Evolutionary conservation across 2,113 vertebrate species (phyloP), one percentile per base, ranked within the genome.

Genomic region (Gymnarchus niloticus): DNA sequence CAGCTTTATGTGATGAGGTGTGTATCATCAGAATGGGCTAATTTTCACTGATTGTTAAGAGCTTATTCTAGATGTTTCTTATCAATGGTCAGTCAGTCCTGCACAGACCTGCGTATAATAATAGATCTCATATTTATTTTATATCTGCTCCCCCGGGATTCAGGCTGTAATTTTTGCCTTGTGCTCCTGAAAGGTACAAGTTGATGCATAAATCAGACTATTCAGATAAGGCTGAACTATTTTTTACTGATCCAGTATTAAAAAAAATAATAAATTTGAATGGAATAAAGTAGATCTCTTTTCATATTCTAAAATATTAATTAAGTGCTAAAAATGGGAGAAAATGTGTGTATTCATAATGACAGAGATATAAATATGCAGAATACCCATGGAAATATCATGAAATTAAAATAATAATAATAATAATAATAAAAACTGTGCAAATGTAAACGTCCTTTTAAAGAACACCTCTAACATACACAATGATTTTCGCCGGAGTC

Each of bases 81-180:
- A n/a, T n/a, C 61, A 37, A 69, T 33, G 61, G 9, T 51, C 54
- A 37, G 51, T 37, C 80, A 52, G 51, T 82, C 81, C n/a, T n/a
- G 21, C 17, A 28, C 81, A 37, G 17, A 5, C 10, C 33, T 12
- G 49, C 80, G 85, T 85, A 87, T 88, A 87, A 85, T 89, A 89
- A 89, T 90, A 87, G 87, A 87, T 84, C 44, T 87, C 80, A 61
- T 83, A 81, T 85, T 87, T 85, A 86, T 87, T 85, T 87, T 73
- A 86, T 87, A 73, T 56, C 86, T 82, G 49, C 52, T 82, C 81
- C 14, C 3, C 19, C 49, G 81, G 57, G 33, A 17, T 21, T 73
- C 65, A 73, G 65, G 33, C 65, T 2, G 65, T 37, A 14, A 19
- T 73, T 73, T 69, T 69, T 19, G 61, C 28, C 48, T 48, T 44